These are phyloP conservation scores for Decapterus maruadsi DNA, from an alignment of 2,797 vertebrate species.

Conservation along the genomic window DNA sequence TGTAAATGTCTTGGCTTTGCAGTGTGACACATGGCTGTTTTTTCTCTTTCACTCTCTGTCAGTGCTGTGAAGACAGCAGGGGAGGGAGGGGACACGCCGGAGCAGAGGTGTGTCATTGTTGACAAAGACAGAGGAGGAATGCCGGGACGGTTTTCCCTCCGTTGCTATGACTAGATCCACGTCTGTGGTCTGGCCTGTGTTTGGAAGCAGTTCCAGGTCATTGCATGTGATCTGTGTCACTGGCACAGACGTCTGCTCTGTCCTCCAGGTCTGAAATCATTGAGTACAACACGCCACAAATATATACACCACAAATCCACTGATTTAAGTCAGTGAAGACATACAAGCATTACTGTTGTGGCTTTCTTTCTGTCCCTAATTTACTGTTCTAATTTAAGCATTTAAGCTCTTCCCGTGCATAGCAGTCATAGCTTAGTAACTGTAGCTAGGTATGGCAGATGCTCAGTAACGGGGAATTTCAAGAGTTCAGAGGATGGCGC, in stretches of 20 bases:
- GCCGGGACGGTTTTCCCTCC: conserved; percentile 73
- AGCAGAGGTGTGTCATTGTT: conserved; percentile 81
- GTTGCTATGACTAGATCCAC: conserved; percentile 74
- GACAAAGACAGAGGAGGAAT: conserved; percentile 77
- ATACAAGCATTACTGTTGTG: conserved; percentile 27
- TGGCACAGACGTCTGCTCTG: conserved; percentile 68
- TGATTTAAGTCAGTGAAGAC: conserved; percentile 43
- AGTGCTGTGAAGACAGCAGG: conserved; percentile 52
- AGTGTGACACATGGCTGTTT: conserved; percentile 64
- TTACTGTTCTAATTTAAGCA: conserved; percentile 4
- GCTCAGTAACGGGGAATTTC: not conserved
- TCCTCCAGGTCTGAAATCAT: conserved; percentile 66
- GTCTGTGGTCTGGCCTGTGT: conserved; percentile 75
- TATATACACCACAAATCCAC: conserved; percentile 50
- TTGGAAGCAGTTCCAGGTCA: conserved; percentile 75
- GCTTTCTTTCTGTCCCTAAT: conserved; percentile 24
- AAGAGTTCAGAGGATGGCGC: not conserved
- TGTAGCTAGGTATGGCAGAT: not conserved
- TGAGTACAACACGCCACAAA: conserved; percentile 62
- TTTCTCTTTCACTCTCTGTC: conserved; percentile 53
- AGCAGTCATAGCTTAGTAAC: conserved; percentile 12
- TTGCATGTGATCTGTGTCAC: conserved; percentile 73
- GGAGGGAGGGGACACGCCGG: conserved; percentile 43
- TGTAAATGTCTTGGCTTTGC: conserved; percentile 52
- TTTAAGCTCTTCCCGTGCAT: not conserved